Evolutionary conservation across 2,888 invertebrate genomes (phyloP).

Genomic region (Sericinus montela): DNA sequence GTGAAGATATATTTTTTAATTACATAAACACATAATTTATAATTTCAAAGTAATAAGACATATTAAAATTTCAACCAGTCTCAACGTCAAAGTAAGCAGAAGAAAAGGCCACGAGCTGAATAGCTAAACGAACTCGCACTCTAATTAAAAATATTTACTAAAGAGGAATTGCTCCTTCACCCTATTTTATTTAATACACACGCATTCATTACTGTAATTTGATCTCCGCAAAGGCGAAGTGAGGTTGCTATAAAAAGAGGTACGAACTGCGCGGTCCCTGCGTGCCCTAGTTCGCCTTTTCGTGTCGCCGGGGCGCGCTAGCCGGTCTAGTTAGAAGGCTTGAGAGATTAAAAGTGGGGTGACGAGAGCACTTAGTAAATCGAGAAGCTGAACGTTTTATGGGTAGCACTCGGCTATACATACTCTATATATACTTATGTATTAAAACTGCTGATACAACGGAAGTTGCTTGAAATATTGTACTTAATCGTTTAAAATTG

Average conservation of each 20-base stretch:
- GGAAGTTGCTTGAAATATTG: too few relatives aligned
- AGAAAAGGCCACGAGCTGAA: not conserved
- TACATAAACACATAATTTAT: too few relatives aligned
- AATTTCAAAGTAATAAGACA: too few relatives aligned
- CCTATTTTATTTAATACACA: conserved; percentile 3
- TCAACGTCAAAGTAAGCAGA: too few relatives aligned
- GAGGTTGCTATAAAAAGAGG: not conserved
- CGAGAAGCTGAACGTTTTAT: not conserved
- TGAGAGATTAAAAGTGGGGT: conserved; percentile 13
- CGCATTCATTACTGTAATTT: conserved; percentile 15
- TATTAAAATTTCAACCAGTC: too few relatives aligned
- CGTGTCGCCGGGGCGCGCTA: not conserved
- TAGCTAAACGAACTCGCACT: not conserved
- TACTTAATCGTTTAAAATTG: too few relatives aligned
- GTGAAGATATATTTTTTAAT: too few relatives aligned
- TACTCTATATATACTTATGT: too few relatives aligned
- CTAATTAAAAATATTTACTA: conserved; percentile 3
- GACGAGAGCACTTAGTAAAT: conserved; percentile 5
- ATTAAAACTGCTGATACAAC: too few relatives aligned
- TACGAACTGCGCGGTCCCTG: not conserved
- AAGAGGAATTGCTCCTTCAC: not conserved
- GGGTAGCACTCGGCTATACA: too few relatives aligned
- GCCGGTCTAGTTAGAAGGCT: conserved; percentile 6
- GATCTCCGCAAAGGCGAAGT: conserved; percentile 6
- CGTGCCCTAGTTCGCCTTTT: conserved; percentile 12